phyloP scores from a whole-genome alignment of 2,888 invertebrate genomes.

The Choreutis nemorana region DNA sequence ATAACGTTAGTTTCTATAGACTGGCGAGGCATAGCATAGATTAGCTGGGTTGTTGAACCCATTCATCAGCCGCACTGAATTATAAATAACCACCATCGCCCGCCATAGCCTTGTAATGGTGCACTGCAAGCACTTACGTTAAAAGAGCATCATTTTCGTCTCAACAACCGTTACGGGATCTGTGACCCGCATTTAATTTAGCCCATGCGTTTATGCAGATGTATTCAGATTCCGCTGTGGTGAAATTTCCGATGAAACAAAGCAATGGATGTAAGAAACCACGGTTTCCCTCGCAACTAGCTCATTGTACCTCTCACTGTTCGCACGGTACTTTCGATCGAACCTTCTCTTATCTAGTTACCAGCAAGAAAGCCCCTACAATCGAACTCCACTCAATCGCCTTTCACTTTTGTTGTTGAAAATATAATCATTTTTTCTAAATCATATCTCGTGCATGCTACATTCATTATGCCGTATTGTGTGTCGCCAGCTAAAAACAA shows the following conservation, averaged over 20 bases:
- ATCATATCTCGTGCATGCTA: too few relatives aligned
- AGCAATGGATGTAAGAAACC: constrained; percentile 10
- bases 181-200: constrained; percentile 9
- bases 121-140: constrained; percentile 19
- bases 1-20: constrained; percentile 7
- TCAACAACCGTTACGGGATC: constrained; percentile 26
- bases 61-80: constrained; percentile 28
- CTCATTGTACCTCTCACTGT: constrained; percentile 26
- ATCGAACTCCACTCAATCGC: constrained; percentile 25
- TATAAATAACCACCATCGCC: constrained; percentile 43
- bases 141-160: constrained; percentile 18
- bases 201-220: constrained; percentile 7
- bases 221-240: constrained; percentile 11
- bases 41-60: constrained; percentile 34
- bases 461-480: too few relatives aligned
- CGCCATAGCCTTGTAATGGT: constrained; percentile 28
- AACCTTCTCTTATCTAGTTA: constrained; percentile 45
- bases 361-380: constrained; percentile 37
- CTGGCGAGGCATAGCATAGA: constrained; percentile 15
- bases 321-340: constrained; percentile 51
- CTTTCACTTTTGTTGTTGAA: constrained; percentile 66
- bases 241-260: constrained; percentile 18
- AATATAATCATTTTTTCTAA: too few relatives aligned
- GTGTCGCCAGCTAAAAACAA: too few relatives aligned
- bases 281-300: constrained; percentile 37